Evolutionary conservation across 2,797 vertebrate genomes (phyloP).

Genomic region (Manis javanica): DNA sequence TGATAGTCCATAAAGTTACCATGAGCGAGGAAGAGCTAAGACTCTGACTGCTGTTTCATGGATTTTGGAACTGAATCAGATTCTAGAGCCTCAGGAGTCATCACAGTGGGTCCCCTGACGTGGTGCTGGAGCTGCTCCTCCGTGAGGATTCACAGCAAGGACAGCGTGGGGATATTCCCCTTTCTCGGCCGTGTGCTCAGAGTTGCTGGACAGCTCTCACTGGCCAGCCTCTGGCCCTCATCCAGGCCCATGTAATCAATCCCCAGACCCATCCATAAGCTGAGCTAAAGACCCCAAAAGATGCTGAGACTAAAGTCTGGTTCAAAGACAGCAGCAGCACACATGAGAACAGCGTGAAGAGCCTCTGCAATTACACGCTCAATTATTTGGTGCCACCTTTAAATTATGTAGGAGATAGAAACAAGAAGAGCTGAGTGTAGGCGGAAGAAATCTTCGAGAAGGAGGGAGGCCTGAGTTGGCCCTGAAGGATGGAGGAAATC

Average conservation of each 20-base stretch:
- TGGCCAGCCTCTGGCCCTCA: neutral
- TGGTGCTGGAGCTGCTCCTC: neutral
- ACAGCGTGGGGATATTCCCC: neutral
- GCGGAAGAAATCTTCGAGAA: neutral
- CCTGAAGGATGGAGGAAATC: neutral
- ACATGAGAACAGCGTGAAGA: accelerated
- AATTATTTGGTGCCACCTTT: neutral
- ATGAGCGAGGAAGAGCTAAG: neutral
- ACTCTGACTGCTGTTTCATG: neutral
- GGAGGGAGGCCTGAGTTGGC: neutral
- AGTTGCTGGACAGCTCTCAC: neutral
- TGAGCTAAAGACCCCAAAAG: neutral
- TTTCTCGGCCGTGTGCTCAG: accelerated
- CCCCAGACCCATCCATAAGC: neutral
- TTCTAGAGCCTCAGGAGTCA: neutral
- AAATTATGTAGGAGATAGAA: neutral
- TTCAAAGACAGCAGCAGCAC: neutral
- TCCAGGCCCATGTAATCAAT: neutral
- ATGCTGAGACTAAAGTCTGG: accelerated
- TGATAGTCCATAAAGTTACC: slow-evolving; percentile 45
- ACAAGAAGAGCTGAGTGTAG: neutral
- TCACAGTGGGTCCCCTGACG: neutral
- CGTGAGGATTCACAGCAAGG: neutral
- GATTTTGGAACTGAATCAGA: slow-evolving; percentile 23
- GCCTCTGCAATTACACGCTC: neutral